A percentile compares a stretch with the other conserved stretches of the same genome.
Evolutionary conservation across 2,113 vertebrate species (phyloP).

Genomic region (Dermatemys mawii): DNA sequence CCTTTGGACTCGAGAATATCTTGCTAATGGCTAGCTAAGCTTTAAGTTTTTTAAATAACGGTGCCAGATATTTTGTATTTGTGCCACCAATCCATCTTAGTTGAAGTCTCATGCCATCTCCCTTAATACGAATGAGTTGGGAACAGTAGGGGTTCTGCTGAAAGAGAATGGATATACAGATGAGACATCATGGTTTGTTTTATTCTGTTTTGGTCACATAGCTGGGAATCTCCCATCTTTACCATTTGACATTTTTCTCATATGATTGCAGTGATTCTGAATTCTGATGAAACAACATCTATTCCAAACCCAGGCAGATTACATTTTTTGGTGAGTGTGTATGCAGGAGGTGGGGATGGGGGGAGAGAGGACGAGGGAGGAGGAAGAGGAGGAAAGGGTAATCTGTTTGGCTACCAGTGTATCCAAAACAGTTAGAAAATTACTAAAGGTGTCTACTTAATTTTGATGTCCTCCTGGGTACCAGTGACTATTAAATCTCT

Average conservation of each 20-base stretch:
- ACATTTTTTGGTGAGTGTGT: background rate
- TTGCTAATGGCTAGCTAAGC: background rate
- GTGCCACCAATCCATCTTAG: background rate
- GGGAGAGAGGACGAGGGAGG: no score
- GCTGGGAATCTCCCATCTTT: background rate
- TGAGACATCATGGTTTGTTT: background rate
- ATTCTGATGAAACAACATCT: conserved; percentile 42
- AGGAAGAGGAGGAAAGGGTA: background rate
- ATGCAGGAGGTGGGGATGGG: no score
- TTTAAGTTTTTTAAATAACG: background rate
- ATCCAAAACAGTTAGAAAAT: conserved; percentile 46
- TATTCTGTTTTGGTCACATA: background rate
- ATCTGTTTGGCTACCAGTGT: conserved; percentile 9
- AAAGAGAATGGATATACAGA: background rate
- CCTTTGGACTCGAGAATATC: conserved; percentile 26
- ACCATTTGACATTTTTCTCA: conserved; percentile 16
- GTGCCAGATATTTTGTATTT: background rate
- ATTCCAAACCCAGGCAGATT: conserved; percentile 12
- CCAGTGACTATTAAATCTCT: background rate
- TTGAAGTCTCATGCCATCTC: conserved; percentile 33
- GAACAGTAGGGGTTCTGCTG: background rate
- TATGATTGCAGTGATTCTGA: background rate
- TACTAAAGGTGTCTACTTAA: conserved; percentile 23
- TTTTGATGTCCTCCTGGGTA: conserved; percentile 12
- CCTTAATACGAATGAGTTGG: background rate